phyloP scores from a whole-genome alignment of 2,113 vertebrate genomes.

The Suncus etruscus region DNA sequence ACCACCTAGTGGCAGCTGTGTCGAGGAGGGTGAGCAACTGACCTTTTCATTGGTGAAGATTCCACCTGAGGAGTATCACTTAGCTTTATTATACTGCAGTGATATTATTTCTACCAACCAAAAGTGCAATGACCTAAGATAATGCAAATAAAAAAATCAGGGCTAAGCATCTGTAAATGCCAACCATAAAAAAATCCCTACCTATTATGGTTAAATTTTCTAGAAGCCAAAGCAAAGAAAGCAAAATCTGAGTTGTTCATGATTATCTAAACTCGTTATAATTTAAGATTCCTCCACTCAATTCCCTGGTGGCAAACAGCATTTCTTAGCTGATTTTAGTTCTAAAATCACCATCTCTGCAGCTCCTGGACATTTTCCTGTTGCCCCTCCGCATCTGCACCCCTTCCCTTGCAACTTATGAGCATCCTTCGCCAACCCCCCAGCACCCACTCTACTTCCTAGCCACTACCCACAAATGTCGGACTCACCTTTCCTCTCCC shows the following conservation, averaged over 20 bases:
- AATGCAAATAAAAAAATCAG: background rate
- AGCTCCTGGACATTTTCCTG: background rate
- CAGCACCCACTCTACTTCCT: background rate
- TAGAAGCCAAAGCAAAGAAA: slow-evolving; percentile 55
- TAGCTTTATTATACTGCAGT: background rate
- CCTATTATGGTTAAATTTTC: background rate
- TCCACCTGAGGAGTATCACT: background rate
- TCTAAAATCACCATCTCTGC: background rate
- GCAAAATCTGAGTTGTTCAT: background rate
- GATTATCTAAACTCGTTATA: background rate
- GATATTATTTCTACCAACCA: background rate
- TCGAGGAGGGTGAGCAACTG: background rate
- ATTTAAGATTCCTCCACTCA: background rate
- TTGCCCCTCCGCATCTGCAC: background rate
- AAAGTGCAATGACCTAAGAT: background rate
- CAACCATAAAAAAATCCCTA: background rate
- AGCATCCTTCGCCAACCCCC: background rate
- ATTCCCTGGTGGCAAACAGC: background rate
- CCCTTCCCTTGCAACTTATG: background rate
- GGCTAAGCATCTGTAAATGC: background rate
- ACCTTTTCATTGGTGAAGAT: background rate
- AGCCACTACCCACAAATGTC: background rate
- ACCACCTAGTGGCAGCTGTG: slow-evolving; percentile 57
- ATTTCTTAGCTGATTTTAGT: slow-evolving; percentile 3
- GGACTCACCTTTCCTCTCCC: background rate